Conservation (phyloP, 2,113 vertebrate species). For the Lamprotornis superbus region DNA sequence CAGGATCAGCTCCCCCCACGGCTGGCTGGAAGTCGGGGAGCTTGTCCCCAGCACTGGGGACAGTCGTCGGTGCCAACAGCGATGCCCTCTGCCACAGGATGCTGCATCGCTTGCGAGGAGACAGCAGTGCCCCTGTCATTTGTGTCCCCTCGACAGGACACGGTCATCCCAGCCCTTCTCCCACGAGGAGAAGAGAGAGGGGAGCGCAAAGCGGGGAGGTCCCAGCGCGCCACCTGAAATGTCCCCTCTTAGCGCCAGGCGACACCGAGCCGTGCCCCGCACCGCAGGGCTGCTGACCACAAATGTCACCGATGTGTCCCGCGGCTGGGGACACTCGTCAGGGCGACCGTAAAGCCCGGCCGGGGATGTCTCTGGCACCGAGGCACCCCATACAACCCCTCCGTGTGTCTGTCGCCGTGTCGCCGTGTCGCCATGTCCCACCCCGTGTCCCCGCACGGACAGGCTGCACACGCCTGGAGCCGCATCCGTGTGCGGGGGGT, state of each 20-base stretch:
- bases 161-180: not conserved
- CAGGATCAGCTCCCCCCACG: not conserved
- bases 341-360: not conserved
- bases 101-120: not conserved
- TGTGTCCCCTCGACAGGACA: fast-evolving
- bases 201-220: fast-evolving
- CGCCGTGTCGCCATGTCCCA: fast-evolving
- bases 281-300: not conserved
- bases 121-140: not conserved
- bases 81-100: not conserved
- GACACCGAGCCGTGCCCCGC: fast-evolving
- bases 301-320: fast-evolving
- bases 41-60: not conserved
- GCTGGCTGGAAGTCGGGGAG: not conserved
- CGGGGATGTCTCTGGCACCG: fast-evolving
- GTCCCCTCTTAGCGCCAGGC: not conserved
- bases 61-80: not conserved
- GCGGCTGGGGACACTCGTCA: fast-evolving
- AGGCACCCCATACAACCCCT: fast-evolving
- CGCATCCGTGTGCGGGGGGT: fast-evolving
- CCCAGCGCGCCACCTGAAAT: fast-evolving
- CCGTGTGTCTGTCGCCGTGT: fast-evolving
- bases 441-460: not conserved
- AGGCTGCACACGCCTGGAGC: fast-evolving
- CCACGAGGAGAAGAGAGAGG: not conserved